These are phyloP conservation scores for Pantala flavescens DNA, from an alignment of 1,140 invertebrate species.

Conservation along the genomic window DNA sequence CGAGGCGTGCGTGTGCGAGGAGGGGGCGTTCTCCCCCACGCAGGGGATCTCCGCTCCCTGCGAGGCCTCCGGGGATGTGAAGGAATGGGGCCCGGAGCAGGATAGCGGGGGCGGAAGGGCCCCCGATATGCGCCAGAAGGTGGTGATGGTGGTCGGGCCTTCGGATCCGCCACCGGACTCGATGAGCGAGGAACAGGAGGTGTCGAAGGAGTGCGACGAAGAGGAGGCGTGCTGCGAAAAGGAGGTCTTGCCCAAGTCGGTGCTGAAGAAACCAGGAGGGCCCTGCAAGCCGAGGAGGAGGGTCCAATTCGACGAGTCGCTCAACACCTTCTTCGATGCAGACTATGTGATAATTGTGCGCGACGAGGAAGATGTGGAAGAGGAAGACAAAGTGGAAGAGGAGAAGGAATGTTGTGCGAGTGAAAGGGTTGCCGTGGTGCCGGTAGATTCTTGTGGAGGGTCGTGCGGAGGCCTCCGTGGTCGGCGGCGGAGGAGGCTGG, in stretches of 20 bases:
- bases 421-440: conserved; percentile 28
- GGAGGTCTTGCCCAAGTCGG: conserved; percentile 41
- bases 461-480: conserved; percentile 20
- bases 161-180: neutral
- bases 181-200: neutral
- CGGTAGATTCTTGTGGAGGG: conserved; percentile 18
- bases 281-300: conserved; percentile 47
- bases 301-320: conserved; percentile 74
- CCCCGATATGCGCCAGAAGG: conserved; percentile 13
- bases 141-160: neutral
- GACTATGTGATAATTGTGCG: conserved; percentile 78
- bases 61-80: neutral
- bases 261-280: conserved; percentile 39
- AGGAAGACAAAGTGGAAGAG: conserved; percentile 27
- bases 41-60: neutral
- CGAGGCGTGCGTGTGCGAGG: neutral
- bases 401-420: conserved; percentile 28
- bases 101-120: neutral
- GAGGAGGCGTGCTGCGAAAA: conserved; percentile 31
- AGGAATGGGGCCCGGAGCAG: neutral
- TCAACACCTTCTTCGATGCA: conserved; percentile 77
- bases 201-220: neutral
- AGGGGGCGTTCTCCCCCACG: neutral
- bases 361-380: conserved; percentile 59
- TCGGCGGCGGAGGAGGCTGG: conserved; percentile 13